Evolutionary conservation across 1,140 invertebrate species (phyloP), one percentile per base, ranked within the genome.

Genomic region (Drosophila bifasciata): DNA sequence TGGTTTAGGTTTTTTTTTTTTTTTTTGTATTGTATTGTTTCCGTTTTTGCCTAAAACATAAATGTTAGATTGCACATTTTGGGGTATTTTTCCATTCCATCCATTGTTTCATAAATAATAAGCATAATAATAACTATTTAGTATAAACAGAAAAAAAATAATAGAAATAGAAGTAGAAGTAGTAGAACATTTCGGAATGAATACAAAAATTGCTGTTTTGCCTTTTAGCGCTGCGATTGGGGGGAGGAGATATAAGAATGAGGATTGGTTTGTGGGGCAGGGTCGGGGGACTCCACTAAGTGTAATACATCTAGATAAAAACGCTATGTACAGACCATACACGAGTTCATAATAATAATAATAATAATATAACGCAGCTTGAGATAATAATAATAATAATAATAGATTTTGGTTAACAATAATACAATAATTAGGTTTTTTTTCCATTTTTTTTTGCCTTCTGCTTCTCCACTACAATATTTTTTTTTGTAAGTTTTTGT

Each of bases 251-350:
- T 57, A 51, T 40, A 16, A 32, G 32, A 43, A 28, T 44, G 23
- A 16, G 45, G 28, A 25, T 5, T 16, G 57, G 19, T 28, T 8
- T 17, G 11, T 41, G 56, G 23, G n/a, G 28, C 3, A 41, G 28
- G 23, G 16, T 32, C 13, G 58, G 39, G 56, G 57, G 67, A 51
- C 25, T 66, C 59, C 83, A 85, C 58, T 80, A 85, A 86, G 64
- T 86, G 81, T 88, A 88, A 83, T 88, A 88, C 83, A 88, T 88
- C 83, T 88, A 86, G 83, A 86, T 86, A 88, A 86, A 86, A 86
- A 86, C 83, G 83, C 77, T 86, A 88, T 86, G 66, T 86, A 86
- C 80, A 84, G 74, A 85, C 73, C 32, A 36, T 36, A 88, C 83
- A 81, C 83, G 83, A 86, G 83, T 88, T 76, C 60, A 76, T 72